Base-by-base conservation (phyloP, 2,888 invertebrate species). In the Noctua janthina region DNA sequence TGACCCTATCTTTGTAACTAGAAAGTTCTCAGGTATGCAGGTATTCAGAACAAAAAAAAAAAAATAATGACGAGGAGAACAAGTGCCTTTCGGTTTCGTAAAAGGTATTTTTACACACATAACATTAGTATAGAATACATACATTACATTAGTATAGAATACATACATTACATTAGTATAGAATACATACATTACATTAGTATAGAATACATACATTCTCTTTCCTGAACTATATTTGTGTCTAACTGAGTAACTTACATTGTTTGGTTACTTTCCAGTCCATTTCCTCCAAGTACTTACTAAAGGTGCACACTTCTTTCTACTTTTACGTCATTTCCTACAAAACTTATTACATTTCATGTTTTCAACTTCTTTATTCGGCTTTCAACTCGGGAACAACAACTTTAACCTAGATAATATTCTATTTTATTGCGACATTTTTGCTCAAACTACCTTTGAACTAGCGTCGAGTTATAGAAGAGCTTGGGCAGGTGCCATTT, bases 391-490 rank as follows among this genome's bases (percentile, higher is more conserved):
- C 64, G 62, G 75, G 43, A 75, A 85, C 74, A 85, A 77, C 85
- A 81, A 81, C 59, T 69, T 59, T 79, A 80, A 84, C 88, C 85
- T 71, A 87, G 80, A 79, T 82, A 80, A 74, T 83, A 80, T 79
- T 77, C 29, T 20, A 39, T 69, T 81, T 76, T 78, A 79, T 80
- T 76, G 49, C 23, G n/a, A n/a, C 67, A 39, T 81, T 83, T 78
- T 76, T 86, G 75, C 69, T 79, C 73, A 79, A 66, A 51, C 11
- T 67, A 72, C 71, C 62, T 77, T 70, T 62, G 1, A 3, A 56
- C 29, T 17, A 20, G 0, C 20, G 13, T 49, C 17, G 59, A 54
- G 20, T 29, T 66, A 8, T 81, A 20, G 7, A 0, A 39, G 17
- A 66, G 49, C 46, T 78, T 69, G 15, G 54, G 62, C 43, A n/a